Conservation (phyloP, 2,888 invertebrate species). For the Lapara coniferarum region DNA sequence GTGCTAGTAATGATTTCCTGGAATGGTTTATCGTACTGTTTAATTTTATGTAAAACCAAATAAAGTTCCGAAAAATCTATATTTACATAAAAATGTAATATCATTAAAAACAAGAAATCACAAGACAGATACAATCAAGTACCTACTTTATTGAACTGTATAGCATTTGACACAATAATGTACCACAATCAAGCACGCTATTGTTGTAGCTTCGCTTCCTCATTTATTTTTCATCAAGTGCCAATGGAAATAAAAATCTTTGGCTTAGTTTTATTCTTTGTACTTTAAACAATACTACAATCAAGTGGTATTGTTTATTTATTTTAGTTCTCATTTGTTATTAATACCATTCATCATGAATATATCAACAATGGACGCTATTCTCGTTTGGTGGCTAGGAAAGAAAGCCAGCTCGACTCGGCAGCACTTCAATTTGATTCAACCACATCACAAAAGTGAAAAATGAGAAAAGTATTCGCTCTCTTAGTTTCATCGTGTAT, state of each 20-base stretch:
- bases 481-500: slow-evolving; percentile 60
- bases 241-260: slow-evolving; percentile 9
- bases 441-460: slow-evolving; percentile 25
- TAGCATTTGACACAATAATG: slow-evolving; percentile 1
- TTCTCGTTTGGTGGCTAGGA: slow-evolving; percentile 12
- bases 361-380: slow-evolving; percentile 23
- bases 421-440: slow-evolving; percentile 9
- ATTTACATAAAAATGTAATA: too few relatives aligned
- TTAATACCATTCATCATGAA: slow-evolving; percentile 23
- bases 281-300: slow-evolving; percentile 11
- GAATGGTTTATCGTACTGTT: too few relatives aligned
- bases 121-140: neutral
- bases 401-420: slow-evolving; percentile 1
- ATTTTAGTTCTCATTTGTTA: slow-evolving; percentile 23
- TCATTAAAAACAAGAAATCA: too few relatives aligned
- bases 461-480: slow-evolving; percentile 62
- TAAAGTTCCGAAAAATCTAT: too few relatives aligned
- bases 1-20: too few relatives aligned
- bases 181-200: slow-evolving; percentile 2
- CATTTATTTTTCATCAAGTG: slow-evolving; percentile 3
- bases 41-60: too few relatives aligned
- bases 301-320: slow-evolving; percentile 9
- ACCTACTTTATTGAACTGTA: slow-evolving; percentile 1
- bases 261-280: slow-evolving; percentile 12
- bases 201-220: slow-evolving; percentile 8